A percentile compares a stretch with the other conserved stretches of the same genome.
Evolutionary conservation across 2,113 vertebrate genomes (phyloP).

Genomic region (Rostratula benghalensis): DNA sequence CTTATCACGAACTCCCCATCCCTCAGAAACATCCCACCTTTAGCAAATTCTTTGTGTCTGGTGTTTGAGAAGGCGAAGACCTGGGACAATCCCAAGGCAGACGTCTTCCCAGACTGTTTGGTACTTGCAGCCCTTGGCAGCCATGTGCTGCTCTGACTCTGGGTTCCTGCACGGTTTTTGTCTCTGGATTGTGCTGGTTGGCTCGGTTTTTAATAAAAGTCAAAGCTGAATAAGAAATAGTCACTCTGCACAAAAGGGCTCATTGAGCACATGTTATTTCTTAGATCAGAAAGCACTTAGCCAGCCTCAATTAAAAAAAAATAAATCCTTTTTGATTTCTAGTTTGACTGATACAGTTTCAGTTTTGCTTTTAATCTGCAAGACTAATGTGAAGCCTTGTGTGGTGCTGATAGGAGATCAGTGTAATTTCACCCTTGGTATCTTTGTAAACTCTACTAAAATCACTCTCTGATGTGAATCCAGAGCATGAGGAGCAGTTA

Average conservation of each 20-base stretch:
- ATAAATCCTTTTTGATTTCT: background rate
- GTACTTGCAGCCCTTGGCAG: slow-evolving; percentile 4
- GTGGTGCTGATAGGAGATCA: background rate
- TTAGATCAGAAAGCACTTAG: slow-evolving; percentile 13
- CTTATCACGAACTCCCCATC: background rate
- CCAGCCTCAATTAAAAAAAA: background rate
- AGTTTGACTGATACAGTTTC: background rate
- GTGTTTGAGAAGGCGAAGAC: background rate
- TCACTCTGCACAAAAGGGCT: background rate
- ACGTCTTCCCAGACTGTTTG: background rate
- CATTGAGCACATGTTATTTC: background rate
- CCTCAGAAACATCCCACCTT: background rate
- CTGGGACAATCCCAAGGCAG: background rate
- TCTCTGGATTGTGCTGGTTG: background rate
- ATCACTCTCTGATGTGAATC: background rate
- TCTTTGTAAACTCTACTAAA: background rate
- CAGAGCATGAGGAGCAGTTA: background rate
- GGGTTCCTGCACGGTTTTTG: background rate
- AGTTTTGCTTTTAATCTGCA: slow-evolving; percentile 13
- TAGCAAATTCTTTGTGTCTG: background rate
- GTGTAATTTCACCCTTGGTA: background rate
- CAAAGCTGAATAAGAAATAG: slow-evolving; percentile 5
- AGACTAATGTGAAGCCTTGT: background rate
- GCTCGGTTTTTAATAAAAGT: background rate
- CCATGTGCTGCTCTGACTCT: background rate